These are phyloP conservation scores for Drosophila tsacasi DNA, from an alignment of 1,140 invertebrate genomes.

Conservation along the genomic window DNA sequence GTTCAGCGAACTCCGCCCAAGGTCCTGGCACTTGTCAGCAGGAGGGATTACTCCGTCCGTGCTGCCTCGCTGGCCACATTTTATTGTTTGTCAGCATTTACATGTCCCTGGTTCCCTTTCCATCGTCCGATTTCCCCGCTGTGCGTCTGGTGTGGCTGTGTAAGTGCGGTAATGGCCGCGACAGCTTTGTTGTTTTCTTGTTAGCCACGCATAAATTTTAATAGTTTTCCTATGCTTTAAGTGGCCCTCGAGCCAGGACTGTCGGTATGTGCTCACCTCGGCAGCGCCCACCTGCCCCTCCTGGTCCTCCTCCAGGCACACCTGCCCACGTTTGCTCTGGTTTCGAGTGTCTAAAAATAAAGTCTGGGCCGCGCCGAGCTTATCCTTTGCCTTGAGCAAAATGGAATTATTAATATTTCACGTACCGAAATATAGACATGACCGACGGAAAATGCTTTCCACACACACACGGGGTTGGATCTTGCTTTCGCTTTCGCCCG, in stretches of 20 bases:
- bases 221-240: constrained; percentile 75
- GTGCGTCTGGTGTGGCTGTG: neutral
- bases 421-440: constrained; percentile 62
- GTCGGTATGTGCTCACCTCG: constrained; percentile 15
- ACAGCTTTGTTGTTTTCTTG: constrained; percentile 34
- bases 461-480: constrained; percentile 34
- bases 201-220: constrained; percentile 74
- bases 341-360: constrained; percentile 62
- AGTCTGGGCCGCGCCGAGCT: constrained; percentile 32
- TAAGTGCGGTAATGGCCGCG: constrained; percentile 41
- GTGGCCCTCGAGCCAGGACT: constrained; percentile 42
- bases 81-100: constrained; percentile 73
- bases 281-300: neutral
- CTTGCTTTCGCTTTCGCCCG: neutral
- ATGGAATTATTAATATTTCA: constrained; percentile 72
- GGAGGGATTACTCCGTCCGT: constrained; percentile 58
- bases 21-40: constrained; percentile 55
- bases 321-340: constrained; percentile 29
- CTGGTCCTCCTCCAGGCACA: neutral
- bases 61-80: constrained; percentile 48
- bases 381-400: constrained; percentile 70
- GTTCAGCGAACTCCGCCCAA: constrained; percentile 38
- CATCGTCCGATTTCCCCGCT: constrained; percentile 4
- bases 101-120: constrained; percentile 47
- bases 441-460: constrained; percentile 41